phyloP scores from a whole-genome alignment of 2,797 vertebrate genomes.

The Anisognathus igniventris region DNA sequence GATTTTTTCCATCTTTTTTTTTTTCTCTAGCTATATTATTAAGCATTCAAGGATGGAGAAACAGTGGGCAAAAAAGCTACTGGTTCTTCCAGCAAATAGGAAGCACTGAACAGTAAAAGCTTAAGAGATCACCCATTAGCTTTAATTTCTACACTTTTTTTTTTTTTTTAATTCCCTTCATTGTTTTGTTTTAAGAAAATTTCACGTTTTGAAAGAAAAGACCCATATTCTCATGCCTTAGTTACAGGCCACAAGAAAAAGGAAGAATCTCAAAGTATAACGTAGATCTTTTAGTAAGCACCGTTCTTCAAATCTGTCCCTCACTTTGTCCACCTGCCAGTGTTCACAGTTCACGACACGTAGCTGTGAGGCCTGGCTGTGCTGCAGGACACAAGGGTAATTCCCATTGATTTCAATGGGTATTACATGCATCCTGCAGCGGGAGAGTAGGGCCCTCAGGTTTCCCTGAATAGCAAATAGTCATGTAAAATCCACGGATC shows the following conservation, averaged over 20 bases:
- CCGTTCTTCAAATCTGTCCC: neutral
- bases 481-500: conserved; percentile 43
- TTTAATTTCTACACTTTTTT: neutral
- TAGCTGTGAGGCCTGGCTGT: conserved; percentile 36
- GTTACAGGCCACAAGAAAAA: neutral
- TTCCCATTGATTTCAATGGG: conserved; percentile 49
- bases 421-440: conserved; percentile 49
- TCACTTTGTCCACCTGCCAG: conserved; percentile 23
- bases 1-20: neutral
- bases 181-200: neutral
- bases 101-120: neutral
- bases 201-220: neutral
- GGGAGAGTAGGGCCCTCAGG: conserved; percentile 36
- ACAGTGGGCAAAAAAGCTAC: neutral
- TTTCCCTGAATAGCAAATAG: conserved; percentile 44
- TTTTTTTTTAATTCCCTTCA: neutral
- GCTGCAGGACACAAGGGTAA: conserved; percentile 28
- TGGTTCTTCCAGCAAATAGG: neutral
- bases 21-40: neutral
- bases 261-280: neutral
- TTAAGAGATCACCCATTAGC: neutral
- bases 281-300: neutral
- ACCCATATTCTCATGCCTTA: neutral
- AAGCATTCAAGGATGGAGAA: neutral
- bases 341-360: neutral